phyloP scores from a whole-genome alignment of 2,888 invertebrate genomes.

The Alloscopus bannaensis region DNA sequence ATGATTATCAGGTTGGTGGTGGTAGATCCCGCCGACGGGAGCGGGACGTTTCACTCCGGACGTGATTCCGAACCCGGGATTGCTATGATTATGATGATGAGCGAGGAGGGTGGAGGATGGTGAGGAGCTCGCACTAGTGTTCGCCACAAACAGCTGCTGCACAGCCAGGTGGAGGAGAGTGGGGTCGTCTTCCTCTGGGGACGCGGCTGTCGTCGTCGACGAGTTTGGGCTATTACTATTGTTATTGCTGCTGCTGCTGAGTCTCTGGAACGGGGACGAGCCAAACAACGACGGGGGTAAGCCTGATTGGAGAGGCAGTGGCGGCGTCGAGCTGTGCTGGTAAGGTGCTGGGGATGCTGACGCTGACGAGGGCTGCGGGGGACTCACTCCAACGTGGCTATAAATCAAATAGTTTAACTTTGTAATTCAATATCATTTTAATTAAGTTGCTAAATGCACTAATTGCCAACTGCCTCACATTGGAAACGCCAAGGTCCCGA shows the following conservation, averaged over 20 bases:
- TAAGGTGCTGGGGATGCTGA: neutral
- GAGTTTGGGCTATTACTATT: neutral
- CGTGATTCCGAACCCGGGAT: too few relatives aligned
- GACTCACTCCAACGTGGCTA: too few relatives aligned
- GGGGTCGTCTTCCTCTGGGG: slow-evolving; percentile 1
- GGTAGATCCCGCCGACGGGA: neutral
- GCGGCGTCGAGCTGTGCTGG: neutral
- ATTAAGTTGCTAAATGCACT: too few relatives aligned
- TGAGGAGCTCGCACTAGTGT: neutral
- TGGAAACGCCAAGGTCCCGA: too few relatives aligned
- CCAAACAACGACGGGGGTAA: too few relatives aligned
- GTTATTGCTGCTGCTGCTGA: too few relatives aligned
- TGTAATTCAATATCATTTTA: too few relatives aligned
- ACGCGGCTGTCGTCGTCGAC: neutral
- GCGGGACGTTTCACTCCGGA: slow-evolving; percentile 53
- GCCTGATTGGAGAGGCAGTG: too few relatives aligned
- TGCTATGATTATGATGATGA: slow-evolving; percentile 6
- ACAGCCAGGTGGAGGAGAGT: slow-evolving; percentile 40
- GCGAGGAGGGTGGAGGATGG: neutral
- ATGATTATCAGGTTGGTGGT: neutral
- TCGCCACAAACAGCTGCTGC: slow-evolving; percentile 26
- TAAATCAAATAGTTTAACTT: too few relatives aligned
- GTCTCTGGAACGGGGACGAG: slow-evolving; percentile 15
- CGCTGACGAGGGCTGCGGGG: neutral
- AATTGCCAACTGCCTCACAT: too few relatives aligned